phyloP scores from a whole-genome alignment of 2,797 vertebrate species.

The Pyrocephalus nanus region DNA sequence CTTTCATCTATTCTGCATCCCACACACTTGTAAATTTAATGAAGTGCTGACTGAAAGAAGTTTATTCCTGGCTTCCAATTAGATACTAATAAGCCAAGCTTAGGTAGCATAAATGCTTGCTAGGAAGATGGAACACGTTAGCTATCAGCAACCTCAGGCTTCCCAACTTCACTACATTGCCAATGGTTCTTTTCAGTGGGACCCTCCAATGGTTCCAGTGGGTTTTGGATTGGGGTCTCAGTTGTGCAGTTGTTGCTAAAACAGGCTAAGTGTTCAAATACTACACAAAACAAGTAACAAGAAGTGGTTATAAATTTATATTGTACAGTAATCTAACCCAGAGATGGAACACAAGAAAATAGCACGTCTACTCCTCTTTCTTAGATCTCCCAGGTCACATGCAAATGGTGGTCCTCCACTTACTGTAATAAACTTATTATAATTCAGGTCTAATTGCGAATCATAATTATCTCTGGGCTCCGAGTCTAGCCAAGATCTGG shows the following conservation, averaged over 20 bases:
- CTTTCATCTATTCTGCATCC: background rate
- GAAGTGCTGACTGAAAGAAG: conserved; percentile 16
- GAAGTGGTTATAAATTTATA: background rate
- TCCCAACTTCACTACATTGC: background rate
- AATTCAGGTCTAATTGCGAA: background rate
- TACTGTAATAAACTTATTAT: no score
- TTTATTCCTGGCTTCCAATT: background rate
- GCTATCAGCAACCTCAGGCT: background rate
- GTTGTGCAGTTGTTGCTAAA: background rate
- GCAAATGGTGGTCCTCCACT: background rate
- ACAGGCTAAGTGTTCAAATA: background rate
- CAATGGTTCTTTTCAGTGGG: background rate
- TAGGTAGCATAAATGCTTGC: background rate
- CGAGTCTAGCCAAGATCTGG: background rate
- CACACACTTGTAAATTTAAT: conserved; percentile 19
- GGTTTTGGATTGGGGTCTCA: background rate
- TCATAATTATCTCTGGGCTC: background rate
- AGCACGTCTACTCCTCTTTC: background rate
- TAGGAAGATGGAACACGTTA: background rate
- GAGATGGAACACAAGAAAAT: background rate
- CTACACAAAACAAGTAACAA: background rate
- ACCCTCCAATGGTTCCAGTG: background rate
- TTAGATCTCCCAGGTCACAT: background rate
- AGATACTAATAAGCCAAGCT: background rate
- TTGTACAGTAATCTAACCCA: background rate